These are phyloP conservation scores for Lithophane socia DNA, from an alignment of 2,888 invertebrate genomes.

Conservation along the genomic window DNA sequence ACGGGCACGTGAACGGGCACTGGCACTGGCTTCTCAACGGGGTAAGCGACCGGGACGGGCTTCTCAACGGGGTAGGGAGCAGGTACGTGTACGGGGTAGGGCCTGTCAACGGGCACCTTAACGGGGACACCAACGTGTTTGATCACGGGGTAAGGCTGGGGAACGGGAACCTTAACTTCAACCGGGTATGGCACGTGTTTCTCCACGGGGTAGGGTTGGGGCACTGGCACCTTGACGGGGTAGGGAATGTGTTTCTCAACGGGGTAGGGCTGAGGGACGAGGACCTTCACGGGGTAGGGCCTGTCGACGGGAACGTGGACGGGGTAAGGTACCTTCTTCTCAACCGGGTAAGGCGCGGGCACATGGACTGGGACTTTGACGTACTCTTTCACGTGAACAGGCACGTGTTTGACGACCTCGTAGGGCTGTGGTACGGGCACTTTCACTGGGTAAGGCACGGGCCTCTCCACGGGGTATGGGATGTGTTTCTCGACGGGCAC, in stretches of 20 bases:
- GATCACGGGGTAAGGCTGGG: constrained; percentile 93
- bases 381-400: constrained; percentile 94
- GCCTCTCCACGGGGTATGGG: constrained; percentile 92
- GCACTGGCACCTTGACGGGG: constrained; percentile 94
- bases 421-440: constrained; percentile 93
- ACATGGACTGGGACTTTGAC: constrained; percentile 95
- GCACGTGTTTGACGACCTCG: constrained; percentile 93
- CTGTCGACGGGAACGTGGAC: constrained; percentile 93
- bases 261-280: constrained; percentile 95
- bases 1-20: constrained; percentile 92
- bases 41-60: constrained; percentile 91
- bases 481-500: constrained; percentile 91
- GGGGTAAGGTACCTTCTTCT: constrained; percentile 94
- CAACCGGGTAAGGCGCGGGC: constrained; percentile 94
- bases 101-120: constrained; percentile 93
- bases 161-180: constrained; percentile 93
- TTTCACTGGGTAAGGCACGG: constrained; percentile 92
- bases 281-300: constrained; percentile 95
- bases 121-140: constrained; percentile 92
- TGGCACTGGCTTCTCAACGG: constrained; percentile 92
- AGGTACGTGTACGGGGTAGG: constrained; percentile 93
- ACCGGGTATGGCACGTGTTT: constrained; percentile 94
- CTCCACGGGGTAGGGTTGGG: constrained; percentile 94
- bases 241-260: constrained; percentile 94
- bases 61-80: constrained; percentile 91